Percentiles rank a stretch among this genome's conserved stretches.
These are phyloP conservation scores for Psilopsiagon aurifrons DNA, from an alignment of 2,113 vertebrate species.

Conservation along the genomic window DNA sequence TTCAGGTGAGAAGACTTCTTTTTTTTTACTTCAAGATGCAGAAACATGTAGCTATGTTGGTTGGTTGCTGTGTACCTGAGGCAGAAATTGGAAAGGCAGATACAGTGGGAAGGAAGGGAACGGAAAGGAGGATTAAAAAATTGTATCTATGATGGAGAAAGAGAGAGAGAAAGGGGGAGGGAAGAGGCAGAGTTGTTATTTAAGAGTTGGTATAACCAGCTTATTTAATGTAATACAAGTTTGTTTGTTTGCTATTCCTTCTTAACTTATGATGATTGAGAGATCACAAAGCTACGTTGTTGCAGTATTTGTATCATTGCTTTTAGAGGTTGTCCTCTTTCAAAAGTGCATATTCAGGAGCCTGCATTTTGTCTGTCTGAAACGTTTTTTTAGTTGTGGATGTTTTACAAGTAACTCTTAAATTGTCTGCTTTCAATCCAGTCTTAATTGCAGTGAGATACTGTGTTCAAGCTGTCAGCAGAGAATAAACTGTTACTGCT, in stretches of 20 bases:
- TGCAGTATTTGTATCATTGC: background rate
- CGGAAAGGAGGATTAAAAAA: background rate
- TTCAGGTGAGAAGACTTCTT: background rate
- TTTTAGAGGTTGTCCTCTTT: background rate
- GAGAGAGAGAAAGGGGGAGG: background rate
- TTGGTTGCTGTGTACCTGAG: background rate
- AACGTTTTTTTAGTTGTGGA: background rate
- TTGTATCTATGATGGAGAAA: background rate
- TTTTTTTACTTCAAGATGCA: background rate
- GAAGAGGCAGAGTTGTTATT: background rate
- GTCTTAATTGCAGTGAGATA: background rate
- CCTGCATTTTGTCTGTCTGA: background rate
- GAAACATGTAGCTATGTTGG: background rate
- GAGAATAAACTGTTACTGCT: background rate
- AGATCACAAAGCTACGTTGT: background rate
- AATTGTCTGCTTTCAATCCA: background rate
- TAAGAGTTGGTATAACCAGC: background rate
- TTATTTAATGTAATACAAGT: background rate
- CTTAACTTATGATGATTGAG: background rate
- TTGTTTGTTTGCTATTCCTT: accelerated
- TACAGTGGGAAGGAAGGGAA: background rate
- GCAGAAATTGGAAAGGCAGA: background rate
- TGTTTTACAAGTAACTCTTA: background rate
- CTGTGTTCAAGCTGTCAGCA: background rate
- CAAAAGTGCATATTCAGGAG: background rate